These are phyloP conservation scores for Galaxias olidus DNA, from an alignment of 2,797 vertebrate species.

Conservation along the genomic window DNA sequence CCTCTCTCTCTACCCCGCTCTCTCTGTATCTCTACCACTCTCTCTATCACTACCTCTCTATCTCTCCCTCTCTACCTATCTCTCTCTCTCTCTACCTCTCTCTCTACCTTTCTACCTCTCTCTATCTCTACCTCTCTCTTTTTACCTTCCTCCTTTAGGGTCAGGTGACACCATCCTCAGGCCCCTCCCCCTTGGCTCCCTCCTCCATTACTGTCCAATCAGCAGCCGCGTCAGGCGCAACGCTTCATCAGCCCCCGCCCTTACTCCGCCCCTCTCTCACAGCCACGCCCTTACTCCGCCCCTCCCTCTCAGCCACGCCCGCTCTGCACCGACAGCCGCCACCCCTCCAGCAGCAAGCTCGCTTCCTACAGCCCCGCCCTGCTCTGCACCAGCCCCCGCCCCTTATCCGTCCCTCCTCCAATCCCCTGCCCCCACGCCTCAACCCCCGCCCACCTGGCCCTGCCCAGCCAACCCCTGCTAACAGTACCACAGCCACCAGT, in stretches of 20 bases:
- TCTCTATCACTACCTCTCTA: slow-evolving; percentile 9
- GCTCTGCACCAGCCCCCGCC: slow-evolving; percentile 92
- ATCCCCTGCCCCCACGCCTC: slow-evolving; percentile 88
- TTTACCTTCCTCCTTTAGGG: slow-evolving; percentile 58
- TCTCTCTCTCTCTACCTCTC: slow-evolving; percentile 12
- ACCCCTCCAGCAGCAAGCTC: slow-evolving; percentile 93
- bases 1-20: too few species aligned
- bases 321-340: slow-evolving; percentile 95
- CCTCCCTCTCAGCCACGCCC: slow-evolving; percentile 89
- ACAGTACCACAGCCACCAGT: slow-evolving; percentile 57
- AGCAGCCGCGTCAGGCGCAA: slow-evolving; percentile 67
- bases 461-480: slow-evolving; percentile 68
- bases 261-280: slow-evolving; percentile 91
- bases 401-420: slow-evolving; percentile 92
- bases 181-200: slow-evolving; percentile 83
- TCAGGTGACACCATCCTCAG: slow-evolving; percentile 79
- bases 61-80: slow-evolving; percentile 9
- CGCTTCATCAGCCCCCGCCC: slow-evolving; percentile 93
- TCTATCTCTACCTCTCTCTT: too few species aligned
- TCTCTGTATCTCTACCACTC: too few species aligned
- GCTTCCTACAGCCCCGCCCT: slow-evolving; percentile 90
- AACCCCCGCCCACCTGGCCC: slow-evolving; percentile 86
- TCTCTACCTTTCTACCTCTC: slow-evolving; percentile 7
- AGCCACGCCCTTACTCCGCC: slow-evolving; percentile 90
- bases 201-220: slow-evolving; percentile 74